Evolutionary conservation across 2,797 vertebrate species (phyloP).

Genomic region (Leptatherina wallacei): DNA sequence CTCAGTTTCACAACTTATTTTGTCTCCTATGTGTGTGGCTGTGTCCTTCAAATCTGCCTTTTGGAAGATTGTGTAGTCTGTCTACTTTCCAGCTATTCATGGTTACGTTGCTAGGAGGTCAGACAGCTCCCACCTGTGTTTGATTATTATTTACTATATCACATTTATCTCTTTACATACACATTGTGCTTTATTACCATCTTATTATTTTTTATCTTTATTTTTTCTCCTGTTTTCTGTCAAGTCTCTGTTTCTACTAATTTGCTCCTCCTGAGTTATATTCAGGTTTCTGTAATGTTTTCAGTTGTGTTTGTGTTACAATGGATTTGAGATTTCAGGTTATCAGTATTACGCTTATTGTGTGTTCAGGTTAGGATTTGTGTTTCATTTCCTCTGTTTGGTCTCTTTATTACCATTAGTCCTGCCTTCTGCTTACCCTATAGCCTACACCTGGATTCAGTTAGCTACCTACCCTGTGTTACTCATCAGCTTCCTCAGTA

Average conservation of each 20-base stretch:
- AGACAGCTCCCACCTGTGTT: not conserved
- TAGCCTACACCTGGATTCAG: not conserved
- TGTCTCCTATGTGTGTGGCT: not conserved
- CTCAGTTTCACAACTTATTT: not conserved
- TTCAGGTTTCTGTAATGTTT: too few species aligned
- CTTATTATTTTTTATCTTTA: not conserved
- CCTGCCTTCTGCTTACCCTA: not conserved
- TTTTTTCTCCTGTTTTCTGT: not conserved
- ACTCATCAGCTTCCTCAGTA: not conserved
- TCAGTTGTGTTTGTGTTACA: too few species aligned
- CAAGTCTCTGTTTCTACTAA: not conserved
- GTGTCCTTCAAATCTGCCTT: not conserved
- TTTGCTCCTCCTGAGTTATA: too few species aligned
- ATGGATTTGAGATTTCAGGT: not conserved
- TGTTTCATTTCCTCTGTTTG: not conserved
- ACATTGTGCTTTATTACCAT: not conserved
- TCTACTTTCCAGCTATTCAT: not conserved
- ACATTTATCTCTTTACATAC: not conserved
- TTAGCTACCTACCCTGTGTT: not conserved
- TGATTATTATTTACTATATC: not conserved
- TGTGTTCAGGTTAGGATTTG: not conserved
- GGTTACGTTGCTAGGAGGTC: not conserved
- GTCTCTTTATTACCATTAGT: not conserved
- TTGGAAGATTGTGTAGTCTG: slow-evolving; percentile 18
- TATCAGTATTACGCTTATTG: not conserved